Evolutionary conservation across 64 coral and sea anemone genomes (phyloP), one percentile per base, ranked within the genome.

Genomic region (Platygyra sinensis): DNA sequence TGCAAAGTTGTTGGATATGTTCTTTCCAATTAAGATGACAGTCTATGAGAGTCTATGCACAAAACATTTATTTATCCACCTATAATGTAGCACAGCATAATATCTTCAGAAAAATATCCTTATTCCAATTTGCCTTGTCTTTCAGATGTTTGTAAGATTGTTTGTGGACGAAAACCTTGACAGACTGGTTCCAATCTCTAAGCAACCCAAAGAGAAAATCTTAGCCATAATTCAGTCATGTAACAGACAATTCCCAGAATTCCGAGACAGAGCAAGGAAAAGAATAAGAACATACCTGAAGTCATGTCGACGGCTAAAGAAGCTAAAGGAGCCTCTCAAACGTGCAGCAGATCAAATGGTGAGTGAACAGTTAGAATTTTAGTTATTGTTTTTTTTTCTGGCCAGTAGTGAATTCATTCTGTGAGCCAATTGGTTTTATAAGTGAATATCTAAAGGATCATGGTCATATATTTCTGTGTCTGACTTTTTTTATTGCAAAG

Each of bases 271-370:
- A 76, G 97, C 97, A 62, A 95, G 97, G 49, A 99, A 99, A 36
- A 90, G 97, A 83, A 99, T 99, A 65, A 90, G 97, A 79, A 99
- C 97, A 9, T 99, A 99, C 77, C 88, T 99, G 24, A 99, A 99
- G 67, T 99, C 97, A 30, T 99, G 97, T 57, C 46, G 97, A 50
- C 86, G 97, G 24, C 82, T 99, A 55, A 99, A 99, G 91, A 99
- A 99, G 75, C 78, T 95, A 55, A 93, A 95, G 24, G 97, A 99
- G 85, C 97, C 97, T 9, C 77, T 99, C 0, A 93, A 95, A 59
- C 88, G 97, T 27, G 95, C 97, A 29, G 97, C 97, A 79, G 97
- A 99, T 85, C 97, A 99, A 88, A 99, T 99, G 91, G 97, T 99
- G 61, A 89, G 90, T 54, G 72, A 18, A 38, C 50, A 57, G 0